Conservation (phyloP, 2,113 vertebrate species). For the human region GRCh38 chr1:224707501-224708000, state of each 20-base stretch:
- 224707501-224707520: background rate
- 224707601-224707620: background rate
- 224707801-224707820: accelerated
- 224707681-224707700: background rate
- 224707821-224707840: background rate
- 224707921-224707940: background rate
- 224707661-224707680: background rate
- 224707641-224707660: background rate
- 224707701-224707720: background rate
- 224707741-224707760: background rate
- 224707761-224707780: background rate
- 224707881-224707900: background rate
- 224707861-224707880: background rate
- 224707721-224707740: background rate
- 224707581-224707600: background rate
- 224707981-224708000: background rate
- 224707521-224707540: background rate
- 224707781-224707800: no score
- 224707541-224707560: background rate
- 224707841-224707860: background rate
- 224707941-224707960: background rate
- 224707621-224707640: background rate
- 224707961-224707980: background rate
- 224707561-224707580: background rate
- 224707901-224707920: background rate